These are phyloP conservation scores for Lanistes nyassanus DNA, from an alignment of 1,140 invertebrate genomes.

Conservation along the genomic window DNA sequence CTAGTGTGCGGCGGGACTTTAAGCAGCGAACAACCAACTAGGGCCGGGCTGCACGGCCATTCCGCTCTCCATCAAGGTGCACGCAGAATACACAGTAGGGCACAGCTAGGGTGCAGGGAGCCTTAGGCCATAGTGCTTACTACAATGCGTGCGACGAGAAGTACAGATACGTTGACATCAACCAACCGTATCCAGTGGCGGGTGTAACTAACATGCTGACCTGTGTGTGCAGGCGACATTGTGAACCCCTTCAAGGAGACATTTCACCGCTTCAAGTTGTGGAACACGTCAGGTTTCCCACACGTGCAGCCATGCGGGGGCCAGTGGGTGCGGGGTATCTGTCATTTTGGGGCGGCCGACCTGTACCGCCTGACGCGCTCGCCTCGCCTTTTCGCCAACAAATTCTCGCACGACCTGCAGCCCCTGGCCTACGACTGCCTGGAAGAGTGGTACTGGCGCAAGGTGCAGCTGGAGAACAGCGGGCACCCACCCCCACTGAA, in stretches of 20 bases:
- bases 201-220: not conserved
- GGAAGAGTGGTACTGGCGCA: conserved; percentile 39
- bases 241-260: not conserved
- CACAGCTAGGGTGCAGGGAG: no score
- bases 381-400: conserved; percentile 42
- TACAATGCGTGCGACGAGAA: no score
- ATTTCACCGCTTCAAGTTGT: conserved; percentile 30
- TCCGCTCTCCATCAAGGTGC: no score
- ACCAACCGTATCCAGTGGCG: not conserved
- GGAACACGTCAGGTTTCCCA: conserved; percentile 7
- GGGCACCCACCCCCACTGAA: conserved; percentile 1
- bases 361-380: conserved; percentile 23
- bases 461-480: conserved; percentile 14
- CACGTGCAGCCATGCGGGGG: conserved; percentile 13
- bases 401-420: conserved; percentile 39
- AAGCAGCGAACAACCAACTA: no score
- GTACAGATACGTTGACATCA: conserved; percentile 21
- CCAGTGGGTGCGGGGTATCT: conserved; percentile 32
- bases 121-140: no score
- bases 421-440: conserved; percentile 41
- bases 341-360: conserved; percentile 38
- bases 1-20: no score
- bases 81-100: no score
- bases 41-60: no score
- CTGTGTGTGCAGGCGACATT: not conserved